These are phyloP conservation scores for Anthoscopus minutus DNA, from an alignment of 2,113 vertebrate species.

Conservation along the genomic window DNA sequence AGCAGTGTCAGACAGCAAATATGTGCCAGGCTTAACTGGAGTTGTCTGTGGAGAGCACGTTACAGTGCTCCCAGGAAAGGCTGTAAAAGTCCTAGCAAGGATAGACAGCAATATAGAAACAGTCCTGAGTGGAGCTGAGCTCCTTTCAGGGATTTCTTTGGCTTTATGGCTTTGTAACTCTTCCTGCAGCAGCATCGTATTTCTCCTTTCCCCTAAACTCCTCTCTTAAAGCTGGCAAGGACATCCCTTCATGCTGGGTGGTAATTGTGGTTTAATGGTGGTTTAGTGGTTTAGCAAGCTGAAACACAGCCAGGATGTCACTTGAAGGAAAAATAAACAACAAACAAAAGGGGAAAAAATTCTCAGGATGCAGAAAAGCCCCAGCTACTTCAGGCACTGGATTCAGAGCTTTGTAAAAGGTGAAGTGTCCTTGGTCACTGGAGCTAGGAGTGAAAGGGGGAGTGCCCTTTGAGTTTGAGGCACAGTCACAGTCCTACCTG, in stretches of 20 bases:
- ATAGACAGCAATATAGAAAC: not conserved
- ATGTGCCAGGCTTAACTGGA: not conserved
- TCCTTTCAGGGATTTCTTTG: not conserved
- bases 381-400: not conserved
- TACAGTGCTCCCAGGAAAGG: not conserved
- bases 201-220: not conserved
- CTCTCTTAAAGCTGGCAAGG: not conserved
- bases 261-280: not conserved
- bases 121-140: not conserved
- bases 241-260: not conserved
- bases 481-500: not conserved
- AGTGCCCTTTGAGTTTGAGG: accelerated
- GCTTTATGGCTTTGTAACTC: not conserved
- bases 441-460: not conserved
- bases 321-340: not conserved
- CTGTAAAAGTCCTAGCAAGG: not conserved
- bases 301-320: not conserved
- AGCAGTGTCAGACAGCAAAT: not conserved
- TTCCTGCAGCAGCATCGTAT: not conserved
- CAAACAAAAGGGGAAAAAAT: not conserved
- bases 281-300: not conserved
- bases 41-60: not conserved
- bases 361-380: not conserved
- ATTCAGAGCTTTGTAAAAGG: not conserved
- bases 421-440: not conserved